Percentiles rank a stretch among this genome's conserved stretches.
Evolutionary conservation across 2,888 invertebrate species (phyloP).

Genomic region (Trachelus tabidus): DNA sequence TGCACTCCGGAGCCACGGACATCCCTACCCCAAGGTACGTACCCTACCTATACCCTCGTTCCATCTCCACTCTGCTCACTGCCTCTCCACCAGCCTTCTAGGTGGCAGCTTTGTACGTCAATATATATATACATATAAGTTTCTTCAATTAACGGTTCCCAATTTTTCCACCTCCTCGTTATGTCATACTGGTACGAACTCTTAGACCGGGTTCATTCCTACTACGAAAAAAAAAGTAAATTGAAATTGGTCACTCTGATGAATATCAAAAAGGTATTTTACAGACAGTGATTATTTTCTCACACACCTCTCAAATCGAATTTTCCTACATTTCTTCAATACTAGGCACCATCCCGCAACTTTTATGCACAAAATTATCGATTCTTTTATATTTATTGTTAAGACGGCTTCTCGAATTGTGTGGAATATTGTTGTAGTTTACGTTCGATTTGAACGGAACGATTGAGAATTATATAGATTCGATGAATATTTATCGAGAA

Average conservation of each 20-base stretch:
- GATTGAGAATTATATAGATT: too few relatives aligned
- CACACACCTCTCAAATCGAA: not conserved
- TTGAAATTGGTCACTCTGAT: not conserved
- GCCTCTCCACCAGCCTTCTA: not conserved
- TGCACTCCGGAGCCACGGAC: conserved; percentile 26
- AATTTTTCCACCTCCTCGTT: not conserved
- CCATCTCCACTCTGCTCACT: not conserved
- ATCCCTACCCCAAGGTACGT: not conserved
- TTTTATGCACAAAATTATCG: not conserved
- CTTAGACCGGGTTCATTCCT: not conserved
- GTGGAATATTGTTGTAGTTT: too few relatives aligned
- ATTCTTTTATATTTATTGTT: not conserved
- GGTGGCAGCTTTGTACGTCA: not conserved
- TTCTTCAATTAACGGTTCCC: too few relatives aligned
- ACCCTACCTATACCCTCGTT: not conserved
- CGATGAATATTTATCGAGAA: too few relatives aligned
- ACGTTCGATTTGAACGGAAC: too few relatives aligned
- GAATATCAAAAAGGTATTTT: too few relatives aligned
- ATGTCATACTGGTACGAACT: not conserved
- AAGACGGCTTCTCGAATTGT: too few relatives aligned
- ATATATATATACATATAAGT: not conserved
- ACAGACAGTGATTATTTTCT: not conserved
- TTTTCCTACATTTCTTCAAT: not conserved
- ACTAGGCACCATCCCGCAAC: not conserved
- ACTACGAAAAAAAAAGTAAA: not conserved